phyloP scores from a whole-genome alignment of 2,797 vertebrate species.

The Macropodus opercularis region DNA sequence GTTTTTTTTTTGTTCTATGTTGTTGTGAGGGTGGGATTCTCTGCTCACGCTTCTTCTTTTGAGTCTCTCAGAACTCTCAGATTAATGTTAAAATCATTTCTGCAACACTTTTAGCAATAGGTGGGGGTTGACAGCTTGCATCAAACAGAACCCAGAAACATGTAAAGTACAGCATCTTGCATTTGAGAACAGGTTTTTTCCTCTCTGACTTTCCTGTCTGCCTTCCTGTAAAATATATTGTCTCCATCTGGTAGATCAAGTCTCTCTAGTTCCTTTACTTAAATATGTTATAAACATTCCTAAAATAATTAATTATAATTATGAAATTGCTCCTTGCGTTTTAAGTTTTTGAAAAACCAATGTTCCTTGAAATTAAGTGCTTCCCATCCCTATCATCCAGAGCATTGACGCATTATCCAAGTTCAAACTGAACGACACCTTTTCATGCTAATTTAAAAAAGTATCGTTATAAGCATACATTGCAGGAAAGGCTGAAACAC shows the following conservation, averaged over 20 bases:
- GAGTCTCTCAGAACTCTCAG: too few relatives aligned
- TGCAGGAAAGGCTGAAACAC: conserved; percentile 8
- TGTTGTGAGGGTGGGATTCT: too few relatives aligned
- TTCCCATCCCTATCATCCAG: conserved; percentile 53
- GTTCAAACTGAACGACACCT: conserved; percentile 55
- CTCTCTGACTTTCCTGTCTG: neutral
- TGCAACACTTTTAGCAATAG: too few relatives aligned
- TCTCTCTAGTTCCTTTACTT: too few relatives aligned
- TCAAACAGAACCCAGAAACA: neutral
- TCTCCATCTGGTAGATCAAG: neutral
- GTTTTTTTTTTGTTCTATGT: too few relatives aligned
- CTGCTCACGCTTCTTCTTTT: too few relatives aligned
- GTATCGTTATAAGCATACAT: conserved; percentile 51
- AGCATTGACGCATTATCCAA: conserved; percentile 65
- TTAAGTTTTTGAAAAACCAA: conserved; percentile 57
- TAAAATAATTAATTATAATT: too few relatives aligned
- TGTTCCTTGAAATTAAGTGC: conserved; percentile 75
- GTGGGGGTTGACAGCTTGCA: neutral
- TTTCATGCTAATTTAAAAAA: conserved; percentile 69
- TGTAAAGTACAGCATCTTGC: neutral
- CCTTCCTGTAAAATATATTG: neutral
- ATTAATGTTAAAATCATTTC: too few relatives aligned
- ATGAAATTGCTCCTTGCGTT: too few relatives aligned
- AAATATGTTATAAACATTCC: too few relatives aligned
- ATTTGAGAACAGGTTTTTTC: neutral